Base-by-base conservation (phyloP, 2,113 vertebrate genomes). In the Agapornis roseicollis region DNA sequence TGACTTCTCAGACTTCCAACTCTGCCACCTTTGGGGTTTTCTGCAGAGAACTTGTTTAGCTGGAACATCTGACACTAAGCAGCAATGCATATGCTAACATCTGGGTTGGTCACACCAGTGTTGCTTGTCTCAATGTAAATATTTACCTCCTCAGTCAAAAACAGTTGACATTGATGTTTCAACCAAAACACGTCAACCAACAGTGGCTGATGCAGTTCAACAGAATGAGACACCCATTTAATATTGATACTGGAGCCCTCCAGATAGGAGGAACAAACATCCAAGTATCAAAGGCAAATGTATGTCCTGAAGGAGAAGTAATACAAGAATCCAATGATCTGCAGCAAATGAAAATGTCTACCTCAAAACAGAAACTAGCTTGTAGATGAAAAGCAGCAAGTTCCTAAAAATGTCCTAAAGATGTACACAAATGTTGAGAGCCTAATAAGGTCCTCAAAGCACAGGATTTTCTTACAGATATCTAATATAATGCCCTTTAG, bases 131-230 rank as follows among this genome's bases (percentile, higher is more conserved):
- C 58, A 29, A 11, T 27, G 42, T n/a, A 52, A 79, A 8, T 47
- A 73, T 52, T 58, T 47, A 70, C 5, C 28, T 65, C n/a, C 18
- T 89, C 1, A 0, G 55, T 37, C 33, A 81, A 82, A 91, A 25
- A 2, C 5, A 46, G 22, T 35, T 16, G 14, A 42, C 29, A 11
- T 4, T 18, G 11, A 50, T 0, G 0, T 69, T 74, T 63, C 61
- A 49, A 55, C 6, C 0, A 0, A 88, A 82, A 63, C 1, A 8
- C 1, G 4, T 39, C 52, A 92, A 66, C 17, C 35, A 46, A 64
- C 79, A 92, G 18, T 0, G 0, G 31, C 6, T 55, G 42, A 28
- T 0, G 0, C 6, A 47, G 55, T 82, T 77, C 64, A 86, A 66
- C 25, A 90, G 53, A 85, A 31, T 11, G 12, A 88, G 55, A 90